A percentile compares a stretch with the other conserved stretches of the same genome.
Conservation (phyloP, 2,888 invertebrate genomes). For the Scaptomyza cyrtandrae region DNA sequence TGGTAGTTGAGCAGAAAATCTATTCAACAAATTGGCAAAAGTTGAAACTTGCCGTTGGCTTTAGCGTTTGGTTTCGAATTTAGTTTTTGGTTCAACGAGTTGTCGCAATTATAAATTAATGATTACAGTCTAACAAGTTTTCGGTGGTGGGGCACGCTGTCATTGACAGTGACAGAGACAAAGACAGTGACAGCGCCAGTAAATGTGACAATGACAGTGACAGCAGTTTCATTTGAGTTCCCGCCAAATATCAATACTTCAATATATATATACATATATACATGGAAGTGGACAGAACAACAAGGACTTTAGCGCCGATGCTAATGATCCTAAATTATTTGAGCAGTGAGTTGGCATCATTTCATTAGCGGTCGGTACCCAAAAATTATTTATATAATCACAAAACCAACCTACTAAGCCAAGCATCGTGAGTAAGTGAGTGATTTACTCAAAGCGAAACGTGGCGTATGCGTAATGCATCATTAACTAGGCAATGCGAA, state of each 20-base stretch:
- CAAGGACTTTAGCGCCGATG: constrained; percentile 16
- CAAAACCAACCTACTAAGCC: constrained; percentile 14
- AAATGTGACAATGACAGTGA: constrained; percentile 1
- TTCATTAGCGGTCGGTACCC: constrained; percentile 36
- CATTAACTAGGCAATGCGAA: constrained; percentile 42
- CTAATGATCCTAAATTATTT: constrained; percentile 51
- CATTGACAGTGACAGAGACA: constrained; percentile 17
- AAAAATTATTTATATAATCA: constrained; percentile 54
- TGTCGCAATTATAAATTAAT: constrained; percentile 73
- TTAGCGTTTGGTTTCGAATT: constrained; percentile 28
- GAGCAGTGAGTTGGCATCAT: constrained; percentile 43
- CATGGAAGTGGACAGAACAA: too few relatives aligned
- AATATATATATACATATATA: constrained; percentile 19
- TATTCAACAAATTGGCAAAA: constrained; percentile 73
- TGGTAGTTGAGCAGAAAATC: constrained; percentile 47
- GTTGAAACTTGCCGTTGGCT: constrained; percentile 65
- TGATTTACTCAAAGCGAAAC: constrained; percentile 22
- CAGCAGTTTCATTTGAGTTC: constrained; percentile 33
- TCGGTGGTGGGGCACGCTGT: constrained; percentile 6
- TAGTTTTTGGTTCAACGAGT: constrained; percentile 19
- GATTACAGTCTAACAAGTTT: constrained; percentile 45
- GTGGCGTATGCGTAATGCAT: constrained; percentile 51
- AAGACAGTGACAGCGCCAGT: neutral
- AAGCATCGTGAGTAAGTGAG: constrained; percentile 25
- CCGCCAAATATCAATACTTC: constrained; percentile 48